Evolutionary conservation across 2,113 vertebrate species (phyloP).

Genomic region (Trochalopteron elliotii): DNA sequence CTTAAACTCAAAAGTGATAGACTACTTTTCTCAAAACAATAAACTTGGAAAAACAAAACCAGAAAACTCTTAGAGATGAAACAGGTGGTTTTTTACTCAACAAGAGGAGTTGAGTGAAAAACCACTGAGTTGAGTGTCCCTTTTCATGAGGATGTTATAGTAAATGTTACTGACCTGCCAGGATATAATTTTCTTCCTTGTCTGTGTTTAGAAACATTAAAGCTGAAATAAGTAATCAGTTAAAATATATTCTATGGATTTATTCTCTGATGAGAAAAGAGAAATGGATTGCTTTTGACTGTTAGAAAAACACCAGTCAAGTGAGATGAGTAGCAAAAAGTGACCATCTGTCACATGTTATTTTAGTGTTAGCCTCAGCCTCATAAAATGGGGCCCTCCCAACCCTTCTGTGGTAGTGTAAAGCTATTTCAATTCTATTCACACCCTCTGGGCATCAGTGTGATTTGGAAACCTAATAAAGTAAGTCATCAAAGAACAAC

Average conservation of each 20-base stretch:
- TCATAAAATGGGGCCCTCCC: constrained; percentile 35
- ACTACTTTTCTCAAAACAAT: neutral
- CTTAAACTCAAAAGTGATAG: neutral
- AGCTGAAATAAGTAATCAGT: neutral
- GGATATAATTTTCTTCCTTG: neutral
- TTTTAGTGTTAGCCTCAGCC: constrained; percentile 50
- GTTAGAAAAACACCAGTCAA: constrained; percentile 11
- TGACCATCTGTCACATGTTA: constrained; percentile 65
- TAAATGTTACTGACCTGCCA: neutral
- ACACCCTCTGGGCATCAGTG: constrained; percentile 54
- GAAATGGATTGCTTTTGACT: neutral
- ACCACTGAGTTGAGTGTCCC: neutral
- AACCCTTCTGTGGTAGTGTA: constrained; percentile 39
- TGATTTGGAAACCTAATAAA: constrained; percentile 72
- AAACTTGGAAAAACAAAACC: neutral
- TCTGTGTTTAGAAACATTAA: neutral
- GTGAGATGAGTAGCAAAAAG: constrained; percentile 25
- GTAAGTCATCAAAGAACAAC: constrained; percentile 61
- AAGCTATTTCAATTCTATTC: constrained; percentile 63
- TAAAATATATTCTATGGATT: neutral
- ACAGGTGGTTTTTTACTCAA: neutral
- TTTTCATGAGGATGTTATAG: neutral
- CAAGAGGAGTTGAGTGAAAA: neutral
- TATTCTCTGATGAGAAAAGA: neutral
- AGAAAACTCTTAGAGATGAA: neutral